These are phyloP conservation scores for Phocoena sinus DNA, from an alignment of 2,113 vertebrate genomes.

Conservation along the genomic window DNA sequence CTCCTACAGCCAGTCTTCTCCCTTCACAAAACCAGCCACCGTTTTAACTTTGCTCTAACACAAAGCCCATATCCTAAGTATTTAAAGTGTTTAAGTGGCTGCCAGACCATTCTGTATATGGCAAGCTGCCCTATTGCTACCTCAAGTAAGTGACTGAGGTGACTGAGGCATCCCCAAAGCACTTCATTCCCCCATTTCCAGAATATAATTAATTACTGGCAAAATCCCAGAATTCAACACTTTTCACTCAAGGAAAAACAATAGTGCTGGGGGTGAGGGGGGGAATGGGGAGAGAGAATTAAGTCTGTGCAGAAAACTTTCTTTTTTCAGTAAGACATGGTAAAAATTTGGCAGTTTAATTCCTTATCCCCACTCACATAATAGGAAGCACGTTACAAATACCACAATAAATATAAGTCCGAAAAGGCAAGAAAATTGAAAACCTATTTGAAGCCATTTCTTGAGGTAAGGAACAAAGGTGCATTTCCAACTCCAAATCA, in stretches of 20 bases:
- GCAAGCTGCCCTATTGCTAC: not conserved
- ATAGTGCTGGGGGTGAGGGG: not conserved
- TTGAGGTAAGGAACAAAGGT: not conserved
- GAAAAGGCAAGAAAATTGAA: not conserved
- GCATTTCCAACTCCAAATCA: conserved; percentile 24
- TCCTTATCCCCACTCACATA: not conserved
- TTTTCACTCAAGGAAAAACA: conserved; percentile 32
- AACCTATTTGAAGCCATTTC: not conserved
- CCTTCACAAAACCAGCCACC: conserved; percentile 4
- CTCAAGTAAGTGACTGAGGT: not conserved
- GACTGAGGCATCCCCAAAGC: not conserved
- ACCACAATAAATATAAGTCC: not conserved
- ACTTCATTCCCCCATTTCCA: conserved; percentile 16
- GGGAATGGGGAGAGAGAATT: not conserved
- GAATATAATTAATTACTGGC: conserved; percentile 38
- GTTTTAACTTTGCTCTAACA: not conserved
- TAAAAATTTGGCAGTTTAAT: not conserved
- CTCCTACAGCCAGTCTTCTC: not conserved
- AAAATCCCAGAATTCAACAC: conserved; percentile 45
- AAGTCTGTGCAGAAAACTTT: not conserved
- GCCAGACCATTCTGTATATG: conserved; percentile 6
- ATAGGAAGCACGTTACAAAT: conserved; percentile 31
- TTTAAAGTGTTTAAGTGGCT: not conserved
- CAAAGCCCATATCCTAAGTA: not conserved
- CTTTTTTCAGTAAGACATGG: not conserved